Conservation (phyloP, 2,888 invertebrate species). For the Lagria hirta region DNA sequence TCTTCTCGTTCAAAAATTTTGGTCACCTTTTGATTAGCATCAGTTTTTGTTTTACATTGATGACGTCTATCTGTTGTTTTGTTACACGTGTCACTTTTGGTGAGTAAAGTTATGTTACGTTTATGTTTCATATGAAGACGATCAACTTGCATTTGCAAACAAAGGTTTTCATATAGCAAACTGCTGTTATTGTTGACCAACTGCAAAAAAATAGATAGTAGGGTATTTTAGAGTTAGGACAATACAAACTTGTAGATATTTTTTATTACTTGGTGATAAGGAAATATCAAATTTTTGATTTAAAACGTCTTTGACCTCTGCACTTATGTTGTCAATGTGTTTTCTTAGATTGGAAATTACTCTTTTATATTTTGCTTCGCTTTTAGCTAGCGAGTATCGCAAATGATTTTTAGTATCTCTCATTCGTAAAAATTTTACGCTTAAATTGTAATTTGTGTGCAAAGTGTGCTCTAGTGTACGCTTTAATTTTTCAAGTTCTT, state of each 20-base stretch:
- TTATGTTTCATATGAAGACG: slow-evolving; percentile 42
- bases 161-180: slow-evolving; percentile 52
- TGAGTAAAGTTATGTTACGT: slow-evolving; percentile 38
- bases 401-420: slow-evolving; percentile 51
- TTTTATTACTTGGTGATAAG: slow-evolving; percentile 51
- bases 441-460: slow-evolving; percentile 53
- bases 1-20: slow-evolving; percentile 42
- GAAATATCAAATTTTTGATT: slow-evolving; percentile 43
- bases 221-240: background rate
- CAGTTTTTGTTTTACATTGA: slow-evolving; percentile 21
- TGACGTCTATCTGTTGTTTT: slow-evolving; percentile 40
- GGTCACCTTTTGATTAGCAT: slow-evolving; percentile 30
- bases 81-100: slow-evolving; percentile 44
- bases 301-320: slow-evolving; percentile 45
- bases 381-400: slow-evolving; percentile 44
- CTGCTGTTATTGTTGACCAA: slow-evolving; percentile 51
- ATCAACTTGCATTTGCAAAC: slow-evolving; percentile 49
- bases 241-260: slow-evolving; percentile 51
- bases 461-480: slow-evolving; percentile 48
- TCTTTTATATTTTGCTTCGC: slow-evolving; percentile 45
- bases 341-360: slow-evolving; percentile 42
- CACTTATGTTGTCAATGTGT: slow-evolving; percentile 45
- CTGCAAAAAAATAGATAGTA: slow-evolving; percentile 36
- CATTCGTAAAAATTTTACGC: slow-evolving; percentile 53
- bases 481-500: slow-evolving; percentile 50